Percentiles rank a stretch among this genome's conserved stretches.
phyloP scores from a whole-genome alignment of 2,113 vertebrate species.

The Acanthochromis polyacanthus region DNA sequence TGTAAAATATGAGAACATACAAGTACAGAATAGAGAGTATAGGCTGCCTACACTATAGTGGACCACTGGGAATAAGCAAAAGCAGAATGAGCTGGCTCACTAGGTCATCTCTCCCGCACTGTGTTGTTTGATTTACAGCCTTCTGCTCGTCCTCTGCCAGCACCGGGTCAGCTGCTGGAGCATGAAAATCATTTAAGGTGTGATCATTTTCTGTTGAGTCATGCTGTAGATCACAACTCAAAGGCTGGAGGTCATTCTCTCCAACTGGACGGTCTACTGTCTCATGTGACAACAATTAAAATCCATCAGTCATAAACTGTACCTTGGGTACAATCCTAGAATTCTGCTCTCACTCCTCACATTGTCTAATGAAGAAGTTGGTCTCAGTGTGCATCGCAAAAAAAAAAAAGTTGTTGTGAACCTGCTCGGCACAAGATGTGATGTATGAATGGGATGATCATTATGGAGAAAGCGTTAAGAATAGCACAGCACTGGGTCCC shows the following conservation, averaged over 20 bases:
- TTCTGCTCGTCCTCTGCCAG: constrained; percentile 30
- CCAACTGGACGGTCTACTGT: background rate
- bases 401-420: background rate
- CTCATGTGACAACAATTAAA: constrained; percentile 20
- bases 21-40: too few species aligned
- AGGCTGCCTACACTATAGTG: too few species aligned
- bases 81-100: constrained; percentile 14
- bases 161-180: constrained; percentile 29
- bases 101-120: background rate
- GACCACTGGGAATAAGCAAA: background rate
- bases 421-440: constrained; percentile 20
- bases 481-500: constrained; percentile 49
- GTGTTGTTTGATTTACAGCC: constrained; percentile 37
- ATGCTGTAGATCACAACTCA: constrained; percentile 38
- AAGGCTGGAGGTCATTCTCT: constrained; percentile 29
- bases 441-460: constrained; percentile 59
- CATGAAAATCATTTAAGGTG: constrained; percentile 43
- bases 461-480: constrained; percentile 57
- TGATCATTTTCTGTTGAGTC: constrained; percentile 53
- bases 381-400: constrained; percentile 2
- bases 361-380: background rate
- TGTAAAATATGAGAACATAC: too few species aligned
- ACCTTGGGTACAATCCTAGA: background rate
- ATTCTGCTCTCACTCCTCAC: background rate
- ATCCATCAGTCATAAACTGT: background rate